Base-by-base conservation (phyloP, 1,140 invertebrate genomes). In the Drosophila burlai region DNA sequence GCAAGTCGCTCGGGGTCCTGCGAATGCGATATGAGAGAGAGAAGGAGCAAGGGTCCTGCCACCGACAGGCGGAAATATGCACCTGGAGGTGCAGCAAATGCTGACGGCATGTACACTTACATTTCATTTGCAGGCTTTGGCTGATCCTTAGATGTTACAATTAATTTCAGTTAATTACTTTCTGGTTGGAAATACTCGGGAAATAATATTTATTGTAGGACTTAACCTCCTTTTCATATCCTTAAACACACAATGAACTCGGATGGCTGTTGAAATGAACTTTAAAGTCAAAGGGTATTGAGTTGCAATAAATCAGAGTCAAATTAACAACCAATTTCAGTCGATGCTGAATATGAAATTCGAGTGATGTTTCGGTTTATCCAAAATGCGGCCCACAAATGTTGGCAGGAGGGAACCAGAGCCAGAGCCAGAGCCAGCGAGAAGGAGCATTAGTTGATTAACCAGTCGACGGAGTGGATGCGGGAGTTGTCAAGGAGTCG, bases 391-490 rank as follows among this genome's bases (percentile, higher is more conserved):
- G 29, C n/a, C 47, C 16, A 18, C 29, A 54, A 26, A 29, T 29
- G 2, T 18, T 15, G 9, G 7, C 0, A n/a, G 9, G 26, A 31
- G 34, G 24, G 16, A 34, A 13, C 16, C 21, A 29, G 31, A 34
- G 31, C 8, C 31, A 50, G n/a, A 26, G n/a, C 26, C 26, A 26
- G 26, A 34, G 31, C 31, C 29, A 50, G n/a, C 49, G 29, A 45
- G 1, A 26, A 24, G 24, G 36, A 26, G 38, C 21, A 46, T 64
- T 64, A 63, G 59, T 64, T 68, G 34, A 50, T 63, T 50, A 64
- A 64, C 65, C 43, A 63, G 42, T 43, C 42, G 42, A 43, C n/a
- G 5, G 18, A 24, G 24, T 34, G 43, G n/a, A 10, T 26, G 10
- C 15, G 15, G 16, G 31, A 66, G 64, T 47, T 40, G 65, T 29